phyloP scores from a whole-genome alignment of 92 coral and sea anemone species.

The Anthopleura xanthogrammica region DNA sequence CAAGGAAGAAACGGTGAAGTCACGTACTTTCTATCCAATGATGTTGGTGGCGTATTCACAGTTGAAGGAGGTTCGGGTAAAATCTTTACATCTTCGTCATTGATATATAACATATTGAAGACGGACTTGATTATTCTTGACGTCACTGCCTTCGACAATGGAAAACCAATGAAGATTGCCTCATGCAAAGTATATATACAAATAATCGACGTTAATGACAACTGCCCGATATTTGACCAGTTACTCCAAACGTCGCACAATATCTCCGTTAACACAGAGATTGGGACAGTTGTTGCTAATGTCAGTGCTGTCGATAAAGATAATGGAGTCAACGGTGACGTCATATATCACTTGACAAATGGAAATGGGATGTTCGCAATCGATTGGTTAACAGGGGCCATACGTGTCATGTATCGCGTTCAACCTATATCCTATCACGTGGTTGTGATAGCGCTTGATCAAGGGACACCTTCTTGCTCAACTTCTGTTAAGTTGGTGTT shows the following conservation, averaged over 20 bases:
- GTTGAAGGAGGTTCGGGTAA: constrained; percentile 60
- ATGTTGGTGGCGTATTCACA: constrained; percentile 31
- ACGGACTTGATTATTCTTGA: constrained; percentile 21
- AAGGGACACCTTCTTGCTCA: constrained; percentile 57
- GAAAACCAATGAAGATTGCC: constrained; percentile 43
- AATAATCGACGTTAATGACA: constrained; percentile 56
- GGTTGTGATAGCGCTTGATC: constrained; percentile 54
- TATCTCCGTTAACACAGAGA: constrained; percentile 24
- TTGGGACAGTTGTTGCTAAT: constrained; percentile 32
- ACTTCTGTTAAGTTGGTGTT: constrained; percentile 28
- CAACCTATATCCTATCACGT: constrained; percentile 29
- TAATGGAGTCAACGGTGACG: constrained; percentile 58
- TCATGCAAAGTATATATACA: constrained; percentile 21
- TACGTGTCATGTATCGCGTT: constrained; percentile 19
- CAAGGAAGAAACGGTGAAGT: constrained; percentile 64
- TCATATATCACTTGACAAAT: constrained; percentile 21
- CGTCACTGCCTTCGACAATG: constrained; percentile 61
- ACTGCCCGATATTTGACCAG: constrained; percentile 62
- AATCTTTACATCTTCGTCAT: constrained; percentile 25
- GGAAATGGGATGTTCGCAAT: constrained; percentile 34
- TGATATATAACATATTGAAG: constrained; percentile 47
- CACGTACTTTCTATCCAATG: constrained; percentile 30
- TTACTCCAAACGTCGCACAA: constrained; percentile 7
- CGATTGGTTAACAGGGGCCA: constrained; percentile 37
- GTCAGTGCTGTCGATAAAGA: constrained; percentile 57